Evolutionary conservation across 2,113 vertebrate genomes (phyloP).

Genomic region (Monarcha castaneiventris): DNA sequence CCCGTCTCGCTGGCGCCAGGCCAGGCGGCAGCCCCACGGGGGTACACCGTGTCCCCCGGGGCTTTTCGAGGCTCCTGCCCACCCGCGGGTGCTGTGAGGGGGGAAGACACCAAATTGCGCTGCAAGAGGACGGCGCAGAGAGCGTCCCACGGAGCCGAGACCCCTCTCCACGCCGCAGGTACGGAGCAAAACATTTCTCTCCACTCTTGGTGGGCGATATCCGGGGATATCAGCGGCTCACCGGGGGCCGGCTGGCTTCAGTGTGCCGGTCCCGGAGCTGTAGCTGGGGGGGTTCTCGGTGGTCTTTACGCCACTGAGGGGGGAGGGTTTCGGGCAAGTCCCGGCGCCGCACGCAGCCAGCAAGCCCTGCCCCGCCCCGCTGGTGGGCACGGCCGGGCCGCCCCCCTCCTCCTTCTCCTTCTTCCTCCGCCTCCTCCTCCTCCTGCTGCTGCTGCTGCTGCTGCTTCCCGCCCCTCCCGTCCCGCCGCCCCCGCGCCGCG

Average conservation of each 20-base stretch:
- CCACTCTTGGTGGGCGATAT: neutral
- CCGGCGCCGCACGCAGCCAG: neutral
- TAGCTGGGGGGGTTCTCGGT: too few relatives aligned
- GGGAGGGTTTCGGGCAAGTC: neutral
- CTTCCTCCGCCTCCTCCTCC: neutral
- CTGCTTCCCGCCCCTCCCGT: neutral
- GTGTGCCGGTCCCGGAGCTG: neutral
- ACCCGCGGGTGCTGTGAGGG: neutral
- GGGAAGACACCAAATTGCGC: rapidly evolving
- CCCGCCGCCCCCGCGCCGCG: neutral
- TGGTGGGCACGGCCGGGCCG: neutral
- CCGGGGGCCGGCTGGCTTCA: neutral
- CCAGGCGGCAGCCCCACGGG: neutral
- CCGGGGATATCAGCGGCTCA: neutral
- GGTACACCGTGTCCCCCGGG: neutral
- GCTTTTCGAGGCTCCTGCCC: neutral
- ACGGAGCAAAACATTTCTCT: neutral
- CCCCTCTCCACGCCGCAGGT: neutral
- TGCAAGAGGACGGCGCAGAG: neutral
- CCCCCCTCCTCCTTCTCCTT: neutral
- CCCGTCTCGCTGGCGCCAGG: neutral
- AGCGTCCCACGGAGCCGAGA: neutral
- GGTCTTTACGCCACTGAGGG: too few relatives aligned
- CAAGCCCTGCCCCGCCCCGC: neutral
- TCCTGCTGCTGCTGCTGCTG: neutral